Conservation (phyloP, 37 sponge, comb jelly and placozoan species). For the Aplysina aerophoba region DNA sequence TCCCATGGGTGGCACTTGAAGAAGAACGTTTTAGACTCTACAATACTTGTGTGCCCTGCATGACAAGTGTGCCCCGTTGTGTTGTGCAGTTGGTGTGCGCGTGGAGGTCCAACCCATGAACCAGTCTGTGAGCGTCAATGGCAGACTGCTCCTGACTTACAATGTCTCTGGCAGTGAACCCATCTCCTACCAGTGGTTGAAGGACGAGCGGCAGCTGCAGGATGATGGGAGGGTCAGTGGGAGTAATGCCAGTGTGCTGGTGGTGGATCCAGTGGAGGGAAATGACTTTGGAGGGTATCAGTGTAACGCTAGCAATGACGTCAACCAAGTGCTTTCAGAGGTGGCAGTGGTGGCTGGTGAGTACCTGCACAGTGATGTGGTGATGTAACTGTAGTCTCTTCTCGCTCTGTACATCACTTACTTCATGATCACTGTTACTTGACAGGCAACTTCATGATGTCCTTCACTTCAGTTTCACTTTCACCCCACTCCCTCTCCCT, state of each 20-base stretch:
- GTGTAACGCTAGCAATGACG: background rate
- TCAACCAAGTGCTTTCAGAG: background rate
- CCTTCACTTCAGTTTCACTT: no score
- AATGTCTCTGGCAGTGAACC: slow-evolving; percentile 7
- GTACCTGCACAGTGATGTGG: no score
- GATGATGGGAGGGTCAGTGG: background rate
- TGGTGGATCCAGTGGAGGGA: slow-evolving; percentile 3
- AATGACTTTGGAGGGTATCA: slow-evolving; percentile 9
- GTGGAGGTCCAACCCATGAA: slow-evolving; percentile 23
- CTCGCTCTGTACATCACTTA: no score
- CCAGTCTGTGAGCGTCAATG: background rate
- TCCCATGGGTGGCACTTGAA: no score
- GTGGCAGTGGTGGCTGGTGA: background rate
- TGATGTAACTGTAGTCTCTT: no score
- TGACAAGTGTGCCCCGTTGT: no score
- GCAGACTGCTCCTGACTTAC: slow-evolving; percentile 5
- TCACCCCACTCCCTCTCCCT: no score
- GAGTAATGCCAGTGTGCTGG: background rate
- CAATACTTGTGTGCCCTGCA: no score
- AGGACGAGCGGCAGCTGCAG: background rate
- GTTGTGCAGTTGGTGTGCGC: no score
- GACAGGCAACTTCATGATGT: no score
- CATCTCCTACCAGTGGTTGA: slow-evolving; percentile 38
- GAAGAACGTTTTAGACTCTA: no score
- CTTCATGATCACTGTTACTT: no score